Conservation (phyloP, 2,888 invertebrate species). For the Phlogophora meticulosa region DNA sequence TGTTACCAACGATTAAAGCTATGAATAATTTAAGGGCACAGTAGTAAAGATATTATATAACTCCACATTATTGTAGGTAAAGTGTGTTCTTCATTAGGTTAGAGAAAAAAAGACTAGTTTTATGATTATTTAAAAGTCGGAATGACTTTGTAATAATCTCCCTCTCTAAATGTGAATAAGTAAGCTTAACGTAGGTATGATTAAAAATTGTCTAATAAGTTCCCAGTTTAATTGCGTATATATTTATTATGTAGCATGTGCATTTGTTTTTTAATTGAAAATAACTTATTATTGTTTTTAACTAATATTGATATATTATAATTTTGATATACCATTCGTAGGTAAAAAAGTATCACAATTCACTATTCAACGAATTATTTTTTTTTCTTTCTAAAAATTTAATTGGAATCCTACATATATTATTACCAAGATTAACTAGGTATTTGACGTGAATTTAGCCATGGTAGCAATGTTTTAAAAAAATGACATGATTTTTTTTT, state of each 20-base stretch:
- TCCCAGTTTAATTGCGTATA: background rate
- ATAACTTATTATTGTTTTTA: background rate
- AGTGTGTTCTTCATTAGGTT: no score
- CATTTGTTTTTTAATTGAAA: background rate
- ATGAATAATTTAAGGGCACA: no score
- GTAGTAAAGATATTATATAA: no score
- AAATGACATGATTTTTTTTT: conserved; percentile 63
- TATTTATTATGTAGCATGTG: background rate
- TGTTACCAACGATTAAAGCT: no score
- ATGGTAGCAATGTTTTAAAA: conserved; percentile 23
- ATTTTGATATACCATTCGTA: no score
- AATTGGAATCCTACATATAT: background rate
- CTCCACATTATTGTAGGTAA: no score
- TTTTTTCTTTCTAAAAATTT: conserved; percentile 10
- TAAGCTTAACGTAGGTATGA: no score
- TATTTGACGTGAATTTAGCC: conserved; percentile 6
- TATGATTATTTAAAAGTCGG: no score
- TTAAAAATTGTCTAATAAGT: background rate
- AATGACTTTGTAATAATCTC: no score
- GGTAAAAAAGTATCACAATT: background rate
- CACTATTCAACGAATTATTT: background rate
- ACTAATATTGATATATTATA: background rate
- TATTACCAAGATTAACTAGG: conserved; percentile 1
- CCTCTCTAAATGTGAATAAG: no score
- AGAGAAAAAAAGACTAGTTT: no score